A percentile compares a stretch with the other conserved stretches of the same genome.
phyloP scores from a whole-genome alignment of 2,113 vertebrate genomes.

The Picathartes gymnocephalus region DNA sequence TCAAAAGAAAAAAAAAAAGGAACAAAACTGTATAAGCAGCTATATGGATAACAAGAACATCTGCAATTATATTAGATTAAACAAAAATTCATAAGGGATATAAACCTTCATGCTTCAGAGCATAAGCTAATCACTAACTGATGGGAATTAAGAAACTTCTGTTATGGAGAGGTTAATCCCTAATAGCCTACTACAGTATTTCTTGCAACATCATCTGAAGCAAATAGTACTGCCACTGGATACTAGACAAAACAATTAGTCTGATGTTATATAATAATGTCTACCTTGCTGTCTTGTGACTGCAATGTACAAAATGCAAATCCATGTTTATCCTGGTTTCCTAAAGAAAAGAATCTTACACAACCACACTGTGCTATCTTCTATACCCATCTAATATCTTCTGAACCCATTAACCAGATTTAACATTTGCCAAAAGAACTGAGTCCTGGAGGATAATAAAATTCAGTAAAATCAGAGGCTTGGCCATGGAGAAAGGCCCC shows the following conservation, averaged over 20 bases:
- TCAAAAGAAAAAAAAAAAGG: not conserved
- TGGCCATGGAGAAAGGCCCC: not conserved
- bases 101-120: slow-evolving; percentile 61
- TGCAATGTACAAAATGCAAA: not conserved
- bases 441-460: not conserved
- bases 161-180: slow-evolving; percentile 60
- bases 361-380: fast-evolving
- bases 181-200: slow-evolving; percentile 50
- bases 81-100: slow-evolving; percentile 59
- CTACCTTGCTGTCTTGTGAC: slow-evolving; percentile 4
- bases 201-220: slow-evolving; percentile 51
- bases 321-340: not conserved
- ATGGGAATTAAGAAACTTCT: slow-evolving; percentile 64
- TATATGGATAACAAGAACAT: slow-evolving; percentile 54
- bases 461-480: not conserved
- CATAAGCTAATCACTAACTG: slow-evolving; percentile 62
- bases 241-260: slow-evolving; percentile 45
- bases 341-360: not conserved
- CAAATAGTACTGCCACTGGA: not conserved
- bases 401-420: not conserved
- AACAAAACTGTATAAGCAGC: slow-evolving; percentile 11
- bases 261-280: not conserved
- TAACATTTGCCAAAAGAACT: not conserved
- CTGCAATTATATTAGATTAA: slow-evolving; percentile 63
- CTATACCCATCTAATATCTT: not conserved